phyloP scores from a whole-genome alignment of 2,113 vertebrate species.

The Lasiurus cinereus region DNA sequence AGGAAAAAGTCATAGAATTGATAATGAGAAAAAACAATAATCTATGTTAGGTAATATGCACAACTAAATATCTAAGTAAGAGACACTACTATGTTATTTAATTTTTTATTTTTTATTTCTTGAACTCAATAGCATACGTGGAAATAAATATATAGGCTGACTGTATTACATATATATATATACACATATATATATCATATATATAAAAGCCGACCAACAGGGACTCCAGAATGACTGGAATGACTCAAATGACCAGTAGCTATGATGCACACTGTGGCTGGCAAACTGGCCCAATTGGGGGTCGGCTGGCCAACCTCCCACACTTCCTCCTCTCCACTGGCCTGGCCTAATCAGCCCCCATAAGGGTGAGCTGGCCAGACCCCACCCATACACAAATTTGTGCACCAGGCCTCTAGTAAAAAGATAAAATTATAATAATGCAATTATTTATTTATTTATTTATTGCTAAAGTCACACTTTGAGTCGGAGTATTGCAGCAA shows the following conservation, averaged over 20 bases:
- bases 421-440: background rate
- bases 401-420: background rate
- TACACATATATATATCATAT: no score
- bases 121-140: background rate
- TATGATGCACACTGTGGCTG: no score
- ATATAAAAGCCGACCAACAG: no score
- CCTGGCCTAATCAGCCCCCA: no score
- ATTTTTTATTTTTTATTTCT: background rate
- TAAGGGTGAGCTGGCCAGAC: no score
- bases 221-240: no score
- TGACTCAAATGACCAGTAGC: no score
- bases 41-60: background rate
- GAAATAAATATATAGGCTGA: background rate
- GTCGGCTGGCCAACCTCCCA: no score
- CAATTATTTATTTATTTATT: background rate
- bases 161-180: no score
- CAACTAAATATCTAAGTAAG: background rate
- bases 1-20: background rate
- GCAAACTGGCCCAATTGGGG: no score
- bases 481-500: background rate
- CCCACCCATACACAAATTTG: no score
- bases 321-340: no score
- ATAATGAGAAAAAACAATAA: background rate
- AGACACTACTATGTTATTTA: background rate
- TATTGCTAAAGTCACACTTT: background rate